phyloP scores from a whole-genome alignment of 1,140 invertebrate genomes.

The Cyclargus thomasi region DNA sequence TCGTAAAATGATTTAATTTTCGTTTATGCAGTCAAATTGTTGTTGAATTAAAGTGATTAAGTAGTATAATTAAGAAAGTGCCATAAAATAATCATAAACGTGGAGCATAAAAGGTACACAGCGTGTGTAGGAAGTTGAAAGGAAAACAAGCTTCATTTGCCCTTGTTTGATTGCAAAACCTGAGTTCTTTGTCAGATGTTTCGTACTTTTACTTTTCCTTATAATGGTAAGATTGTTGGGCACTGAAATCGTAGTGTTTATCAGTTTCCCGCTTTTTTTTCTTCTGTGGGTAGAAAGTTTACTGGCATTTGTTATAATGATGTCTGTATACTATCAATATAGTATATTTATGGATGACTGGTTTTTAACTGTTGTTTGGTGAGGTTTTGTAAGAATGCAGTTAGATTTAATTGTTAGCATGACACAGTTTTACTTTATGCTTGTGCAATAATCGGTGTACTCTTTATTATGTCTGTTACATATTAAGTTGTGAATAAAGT shows the following conservation, averaged over 20 bases:
- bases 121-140: constrained; percentile 35
- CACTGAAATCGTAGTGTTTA: constrained; percentile 18
- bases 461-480: constrained; percentile 4
- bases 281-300: constrained; percentile 37
- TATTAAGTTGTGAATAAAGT: neutral
- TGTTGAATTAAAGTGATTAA: constrained; percentile 6
- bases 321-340: constrained; percentile 21
- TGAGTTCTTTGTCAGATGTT: constrained; percentile 63
- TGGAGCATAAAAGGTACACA: constrained; percentile 38
- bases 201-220: constrained; percentile 65
- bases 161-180: constrained; percentile 69
- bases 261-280: constrained; percentile 39
- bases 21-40: constrained; percentile 21
- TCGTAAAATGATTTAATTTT: constrained; percentile 22
- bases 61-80: constrained; percentile 38
- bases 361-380: constrained; percentile 42
- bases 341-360: constrained; percentile 46
- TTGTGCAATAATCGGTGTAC: constrained; percentile 29
- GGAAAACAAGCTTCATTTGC: constrained; percentile 57
- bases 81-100: constrained; percentile 37
- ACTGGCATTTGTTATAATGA: constrained; percentile 7
- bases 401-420: constrained; percentile 39
- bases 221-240: constrained; percentile 22
- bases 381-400: constrained; percentile 43
- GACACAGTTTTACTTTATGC: constrained; percentile 30